Percentiles rank a stretch among this genome's conserved stretches.
Conservation (phyloP, 2,888 invertebrate genomes). For the Polymixis lichenea region DNA sequence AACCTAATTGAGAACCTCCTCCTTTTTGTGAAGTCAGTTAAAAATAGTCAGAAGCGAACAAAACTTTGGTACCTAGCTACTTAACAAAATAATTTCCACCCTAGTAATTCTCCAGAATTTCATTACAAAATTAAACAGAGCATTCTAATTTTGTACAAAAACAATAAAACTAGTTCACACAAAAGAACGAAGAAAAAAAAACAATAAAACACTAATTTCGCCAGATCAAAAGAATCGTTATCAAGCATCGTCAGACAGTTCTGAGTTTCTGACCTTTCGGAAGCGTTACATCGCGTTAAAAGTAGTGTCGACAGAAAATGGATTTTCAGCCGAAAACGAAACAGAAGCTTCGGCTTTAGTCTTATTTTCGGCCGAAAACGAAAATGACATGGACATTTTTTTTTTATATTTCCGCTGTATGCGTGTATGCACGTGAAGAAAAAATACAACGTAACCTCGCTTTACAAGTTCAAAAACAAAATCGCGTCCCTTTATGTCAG, state of each 20-base stretch:
- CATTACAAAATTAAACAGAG: constrained; percentile 11
- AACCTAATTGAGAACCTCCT: no score
- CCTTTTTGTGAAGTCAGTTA: no score
- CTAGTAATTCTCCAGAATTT: constrained; percentile 28
- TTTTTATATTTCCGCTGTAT: no score
- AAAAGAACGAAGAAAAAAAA: constrained; percentile 19
- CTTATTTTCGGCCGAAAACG: no score
- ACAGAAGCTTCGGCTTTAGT: no score
- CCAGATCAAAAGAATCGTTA: constrained; percentile 54
- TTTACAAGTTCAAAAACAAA: no score
- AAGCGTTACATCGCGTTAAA: constrained; percentile 34
- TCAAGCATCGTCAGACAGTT: constrained; percentile 18
- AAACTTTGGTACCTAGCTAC: not conserved
- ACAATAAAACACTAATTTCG: constrained; percentile 16
- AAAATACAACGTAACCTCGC: no score
- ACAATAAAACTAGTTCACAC: constrained; percentile 7
- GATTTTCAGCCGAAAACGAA: no score
- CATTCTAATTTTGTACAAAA: constrained; percentile 22
- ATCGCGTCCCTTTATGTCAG: no score
- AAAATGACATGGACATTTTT: no score
- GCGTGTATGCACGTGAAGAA: no score
- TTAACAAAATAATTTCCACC: constrained; percentile 10
- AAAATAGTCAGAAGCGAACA: no score
- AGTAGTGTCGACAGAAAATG: not conserved
- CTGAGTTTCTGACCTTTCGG: constrained; percentile 35